Evolutionary conservation across 92 coral and sea anemone species (phyloP), one percentile per base, ranked within the genome.

Genomic region (Epizoanthus stellaris): DNA sequence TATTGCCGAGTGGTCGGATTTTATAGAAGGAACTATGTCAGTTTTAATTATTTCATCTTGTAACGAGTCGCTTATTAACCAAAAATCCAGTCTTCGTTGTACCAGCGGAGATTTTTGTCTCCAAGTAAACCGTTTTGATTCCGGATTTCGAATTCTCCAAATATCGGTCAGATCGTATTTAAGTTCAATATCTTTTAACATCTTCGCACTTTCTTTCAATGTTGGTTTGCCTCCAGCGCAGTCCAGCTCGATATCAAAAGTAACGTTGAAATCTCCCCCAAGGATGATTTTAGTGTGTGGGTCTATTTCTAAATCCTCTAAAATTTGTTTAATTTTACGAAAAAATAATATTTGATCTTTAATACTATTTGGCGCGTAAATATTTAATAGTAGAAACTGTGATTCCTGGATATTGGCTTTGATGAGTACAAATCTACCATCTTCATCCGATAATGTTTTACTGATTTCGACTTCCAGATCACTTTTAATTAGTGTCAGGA

Each of bases 61-160:
- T 17, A 70, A 69, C 12, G 34, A 39, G 42, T 89, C 85, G 13
- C 84, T 85, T 10, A 89, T 45, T 17, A 85, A 45, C 85, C 88
- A 85, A 52, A 69, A 80, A 62, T 85, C 92, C 21, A 89, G 53
- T 25, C 89, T 68, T 73, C 86, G 67, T 77, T 89, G 86, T 20
- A 84, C 77, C 16, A 79, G 14, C 12, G 92, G 89, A 49, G 54
- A 70, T 59, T 74, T 85, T 73, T 89, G 92, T 38, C 82, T 42
- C 87, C 92, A 89, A 25, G 92, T 89, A 75, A 77, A 85, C 56
- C 92, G 56, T 85, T 85, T 89, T 25, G 19, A 13, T 13, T 61
- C 43, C 9, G 92, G 92, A 60, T 62, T 39, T 63, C 92, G 65
- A 14, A 73, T 43, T 21, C 89, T 72, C 92, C 92, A 89, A 36